phyloP scores from a whole-genome alignment of 2,113 vertebrate genomes.

The Lophotis ruficrista region DNA sequence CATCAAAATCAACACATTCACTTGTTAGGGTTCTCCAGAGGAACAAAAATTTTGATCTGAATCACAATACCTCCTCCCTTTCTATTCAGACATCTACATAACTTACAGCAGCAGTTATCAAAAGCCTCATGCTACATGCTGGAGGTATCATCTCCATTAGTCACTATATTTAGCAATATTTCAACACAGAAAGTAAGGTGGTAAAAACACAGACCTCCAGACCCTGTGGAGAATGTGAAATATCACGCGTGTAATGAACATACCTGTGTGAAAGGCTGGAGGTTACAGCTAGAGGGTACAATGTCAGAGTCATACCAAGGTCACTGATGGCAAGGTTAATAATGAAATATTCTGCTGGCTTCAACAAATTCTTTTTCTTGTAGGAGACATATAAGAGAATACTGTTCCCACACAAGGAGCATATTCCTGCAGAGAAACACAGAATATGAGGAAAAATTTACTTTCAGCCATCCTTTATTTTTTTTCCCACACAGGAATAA shows the following conservation, averaged over 20 bases:
- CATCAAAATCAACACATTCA: not conserved
- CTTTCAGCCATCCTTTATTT: not conserved
- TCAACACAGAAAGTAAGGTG: not conserved
- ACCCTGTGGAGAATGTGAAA: not conserved
- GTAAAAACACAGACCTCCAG: not conserved
- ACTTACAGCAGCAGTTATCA: not conserved
- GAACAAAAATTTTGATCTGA: not conserved
- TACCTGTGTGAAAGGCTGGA: constrained; percentile 85
- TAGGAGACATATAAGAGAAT: constrained; percentile 78
- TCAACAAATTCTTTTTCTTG: constrained; percentile 79
- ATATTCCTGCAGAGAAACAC: constrained; percentile 70
- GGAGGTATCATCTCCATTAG: not conserved
- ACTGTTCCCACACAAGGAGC: constrained; percentile 79
- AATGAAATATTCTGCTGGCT: constrained; percentile 83
- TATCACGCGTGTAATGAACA: not conserved
- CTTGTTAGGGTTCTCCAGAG: not conserved
- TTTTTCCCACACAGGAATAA: not conserved
- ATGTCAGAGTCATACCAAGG: constrained; percentile 81
- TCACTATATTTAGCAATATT: not conserved
- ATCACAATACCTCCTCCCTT: not conserved
- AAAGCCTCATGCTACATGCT: not conserved
- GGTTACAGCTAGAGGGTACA: constrained; percentile 81
- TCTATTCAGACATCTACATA: not conserved
- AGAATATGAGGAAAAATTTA: not conserved
- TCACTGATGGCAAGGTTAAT: constrained; percentile 83